phyloP scores from a whole-genome alignment of 2,888 invertebrate genomes.

The Tetragonula carbonaria region DNA sequence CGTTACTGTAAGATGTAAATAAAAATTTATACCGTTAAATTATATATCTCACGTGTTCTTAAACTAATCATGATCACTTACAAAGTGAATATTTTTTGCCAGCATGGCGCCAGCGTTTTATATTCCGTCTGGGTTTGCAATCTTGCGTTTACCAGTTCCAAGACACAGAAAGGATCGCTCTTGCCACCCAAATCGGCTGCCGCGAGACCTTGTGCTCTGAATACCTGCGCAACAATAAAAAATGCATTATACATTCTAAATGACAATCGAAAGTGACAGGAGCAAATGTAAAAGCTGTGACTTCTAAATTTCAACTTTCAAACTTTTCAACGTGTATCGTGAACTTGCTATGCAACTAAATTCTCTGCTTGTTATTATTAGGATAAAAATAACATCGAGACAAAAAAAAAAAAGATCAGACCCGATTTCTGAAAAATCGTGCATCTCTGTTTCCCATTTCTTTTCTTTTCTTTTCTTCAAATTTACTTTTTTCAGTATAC shows the following conservation, averaged over 20 bases:
- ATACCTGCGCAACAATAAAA: constrained; percentile 76
- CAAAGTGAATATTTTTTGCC: constrained; percentile 99
- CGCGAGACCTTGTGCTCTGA: constrained; percentile 91
- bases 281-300: neutral
- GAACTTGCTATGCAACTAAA: neutral
- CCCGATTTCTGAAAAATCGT: neutral
- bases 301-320: neutral
- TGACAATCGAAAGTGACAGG: neutral
- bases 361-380: neutral
- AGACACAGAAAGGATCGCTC: constrained; percentile 99
- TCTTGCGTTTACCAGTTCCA: constrained; percentile 97
- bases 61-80: constrained; percentile 84
- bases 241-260: neutral
- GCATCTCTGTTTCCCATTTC: neutral
- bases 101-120: constrained; percentile 97
- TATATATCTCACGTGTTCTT: neutral
- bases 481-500: constrained; percentile 84
- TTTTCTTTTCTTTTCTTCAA: neutral
- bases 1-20: constrained; percentile 86
- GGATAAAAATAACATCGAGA: neutral
- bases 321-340: neutral
- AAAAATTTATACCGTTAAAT: neutral
- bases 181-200: constrained; percentile 98
- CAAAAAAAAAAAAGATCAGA: neutral
- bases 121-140: constrained; percentile 99